phyloP scores from a whole-genome alignment of 2,888 invertebrate species.

The Cartodere bifasciata region DNA sequence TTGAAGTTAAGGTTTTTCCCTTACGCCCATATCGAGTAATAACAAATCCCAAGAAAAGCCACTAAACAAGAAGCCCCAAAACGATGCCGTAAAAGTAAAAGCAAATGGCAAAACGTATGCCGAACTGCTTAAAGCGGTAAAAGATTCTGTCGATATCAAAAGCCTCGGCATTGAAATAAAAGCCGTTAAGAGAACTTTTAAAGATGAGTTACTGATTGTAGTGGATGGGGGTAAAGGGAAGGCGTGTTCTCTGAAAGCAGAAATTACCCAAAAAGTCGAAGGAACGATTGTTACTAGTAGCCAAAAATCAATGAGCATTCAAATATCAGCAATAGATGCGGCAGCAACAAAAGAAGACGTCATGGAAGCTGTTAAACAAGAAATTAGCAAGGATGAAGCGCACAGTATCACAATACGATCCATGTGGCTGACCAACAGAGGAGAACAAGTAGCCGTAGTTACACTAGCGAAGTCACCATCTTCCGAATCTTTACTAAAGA shows the following conservation, averaged over 20 bases:
- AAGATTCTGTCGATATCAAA: too few species aligned
- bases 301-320: conserved; percentile 3
- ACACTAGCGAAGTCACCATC: too few species aligned
- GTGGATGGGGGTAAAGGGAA: conserved; percentile 1
- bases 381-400: conserved; percentile 1
- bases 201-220: conserved; percentile 4
- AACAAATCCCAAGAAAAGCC: too few species aligned
- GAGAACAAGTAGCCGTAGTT: too few species aligned
- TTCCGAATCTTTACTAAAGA: conserved; percentile 6
- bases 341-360: conserved; percentile 7
- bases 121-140: background rate
- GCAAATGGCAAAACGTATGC: conserved; percentile 1
- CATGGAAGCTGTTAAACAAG: background rate
- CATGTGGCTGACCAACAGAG: too few species aligned
- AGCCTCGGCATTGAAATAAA: conserved; percentile 6
- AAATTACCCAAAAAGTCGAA: conserved; percentile 2
- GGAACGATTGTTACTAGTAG: too few species aligned
- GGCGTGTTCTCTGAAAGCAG: conserved; percentile 6
- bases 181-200: conserved; percentile 1
- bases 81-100: too few species aligned
- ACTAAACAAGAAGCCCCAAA: too few species aligned
- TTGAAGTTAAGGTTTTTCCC: too few species aligned
- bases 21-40: too few species aligned
- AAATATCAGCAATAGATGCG: conserved; percentile 10
- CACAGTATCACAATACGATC: conserved; percentile 7